Evolutionary conservation across 2,888 invertebrate species (phyloP).

Genomic region (Caenorhabditis sp.): DNA sequence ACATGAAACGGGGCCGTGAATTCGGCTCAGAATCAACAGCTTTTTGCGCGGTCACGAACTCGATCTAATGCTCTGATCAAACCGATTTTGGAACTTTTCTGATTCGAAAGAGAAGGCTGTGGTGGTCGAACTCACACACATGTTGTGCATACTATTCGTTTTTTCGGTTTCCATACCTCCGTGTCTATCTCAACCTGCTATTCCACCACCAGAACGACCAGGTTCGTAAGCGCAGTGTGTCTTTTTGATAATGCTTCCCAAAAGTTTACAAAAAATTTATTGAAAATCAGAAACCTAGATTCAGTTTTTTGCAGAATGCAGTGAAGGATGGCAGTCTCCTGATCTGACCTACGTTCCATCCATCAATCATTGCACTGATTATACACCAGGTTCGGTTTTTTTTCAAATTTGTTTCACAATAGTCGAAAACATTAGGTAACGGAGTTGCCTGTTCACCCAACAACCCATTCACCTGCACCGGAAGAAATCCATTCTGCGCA

Average conservation of each 20-base stretch:
- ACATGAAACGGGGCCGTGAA: slow-evolving; percentile 15
- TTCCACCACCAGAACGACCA: slow-evolving; percentile 67
- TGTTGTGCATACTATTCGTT: slow-evolving; percentile 16
- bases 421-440: too few species aligned
- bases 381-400: slow-evolving; percentile 56
- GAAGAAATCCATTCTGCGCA: slow-evolving; percentile 71
- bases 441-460: slow-evolving; percentile 67
- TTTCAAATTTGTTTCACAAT: neutral
- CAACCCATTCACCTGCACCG: slow-evolving; percentile 70
- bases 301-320: slow-evolving; percentile 66
- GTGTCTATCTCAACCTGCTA: slow-evolving; percentile 50
- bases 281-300: neutral
- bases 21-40: slow-evolving; percentile 44
- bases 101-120: neutral
- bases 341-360: slow-evolving; percentile 70
- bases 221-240: slow-evolving; percentile 53
- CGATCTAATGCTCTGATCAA: slow-evolving; percentile 41
- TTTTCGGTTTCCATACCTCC: slow-evolving; percentile 10
- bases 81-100: slow-evolving; percentile 46
- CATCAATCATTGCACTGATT: slow-evolving; percentile 64
- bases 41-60: slow-evolving; percentile 58
- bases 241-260: too few species aligned
- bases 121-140: slow-evolving; percentile 19
- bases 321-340: slow-evolving; percentile 69
- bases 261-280: neutral